Conservation (phyloP, 2,113 vertebrate genomes). For the Casuarius casuarius region DNA sequence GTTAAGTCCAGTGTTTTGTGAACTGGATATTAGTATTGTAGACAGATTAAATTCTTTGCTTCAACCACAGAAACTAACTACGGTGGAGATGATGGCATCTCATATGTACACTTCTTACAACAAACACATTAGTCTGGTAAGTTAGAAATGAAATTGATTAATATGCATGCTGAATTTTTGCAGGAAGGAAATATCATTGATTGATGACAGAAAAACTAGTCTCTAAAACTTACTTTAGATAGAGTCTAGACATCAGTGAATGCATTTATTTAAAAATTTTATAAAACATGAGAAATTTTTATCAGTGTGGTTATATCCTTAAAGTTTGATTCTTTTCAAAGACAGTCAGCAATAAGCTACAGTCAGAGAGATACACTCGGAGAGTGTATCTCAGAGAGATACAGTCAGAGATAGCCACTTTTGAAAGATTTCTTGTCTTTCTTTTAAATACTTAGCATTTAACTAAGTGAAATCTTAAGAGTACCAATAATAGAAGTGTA, state of each 20-base stretch:
- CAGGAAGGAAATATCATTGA: neutral
- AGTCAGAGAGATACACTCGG: neutral
- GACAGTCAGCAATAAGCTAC: neutral
- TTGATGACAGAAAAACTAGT: neutral
- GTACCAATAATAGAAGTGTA: neutral
- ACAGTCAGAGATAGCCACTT: fast-evolving
- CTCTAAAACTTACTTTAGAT: neutral
- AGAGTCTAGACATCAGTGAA: neutral
- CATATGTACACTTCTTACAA: slow-evolving; percentile 97
- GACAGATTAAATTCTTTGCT: slow-evolving; percentile 96
- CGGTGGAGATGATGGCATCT: slow-evolving; percentile 94
- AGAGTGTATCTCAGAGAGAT: too few relatives aligned
- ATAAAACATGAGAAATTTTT: neutral
- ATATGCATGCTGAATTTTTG: neutral
- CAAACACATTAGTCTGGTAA: slow-evolving; percentile 94
- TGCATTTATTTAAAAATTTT: neutral
- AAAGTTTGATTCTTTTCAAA: neutral
- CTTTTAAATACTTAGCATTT: neutral
- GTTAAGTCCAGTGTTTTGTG: slow-evolving; percentile 84
- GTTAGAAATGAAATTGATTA: slow-evolving; percentile 40
- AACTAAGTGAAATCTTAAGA: neutral
- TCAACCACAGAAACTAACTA: slow-evolving; percentile 91
- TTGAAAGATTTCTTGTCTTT: neutral
- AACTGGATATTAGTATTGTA: slow-evolving; percentile 97
- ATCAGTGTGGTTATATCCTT: neutral